Evolutionary conservation across 2,797 vertebrate species (phyloP).

Genomic region (Notolabrus celidotus): DNA sequence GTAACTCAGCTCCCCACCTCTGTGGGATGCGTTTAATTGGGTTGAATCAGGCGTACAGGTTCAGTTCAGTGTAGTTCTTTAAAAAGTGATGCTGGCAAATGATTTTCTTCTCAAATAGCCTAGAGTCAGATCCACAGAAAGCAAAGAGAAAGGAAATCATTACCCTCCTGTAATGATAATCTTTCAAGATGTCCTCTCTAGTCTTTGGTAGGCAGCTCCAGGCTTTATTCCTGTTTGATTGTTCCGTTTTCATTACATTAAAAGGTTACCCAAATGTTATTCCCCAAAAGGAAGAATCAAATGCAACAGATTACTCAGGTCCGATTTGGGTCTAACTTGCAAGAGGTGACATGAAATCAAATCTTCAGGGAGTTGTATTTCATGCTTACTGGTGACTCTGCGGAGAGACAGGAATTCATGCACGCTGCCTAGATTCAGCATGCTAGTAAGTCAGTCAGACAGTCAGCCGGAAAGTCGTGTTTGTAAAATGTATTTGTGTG

Average conservation of each 20-base stretch:
- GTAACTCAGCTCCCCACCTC: conserved; percentile 22
- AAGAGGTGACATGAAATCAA: conserved; percentile 63
- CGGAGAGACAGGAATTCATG: conserved; percentile 20
- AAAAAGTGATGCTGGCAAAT: conserved; percentile 59
- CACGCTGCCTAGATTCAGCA: conserved; percentile 26
- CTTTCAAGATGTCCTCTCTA: conserved; percentile 69
- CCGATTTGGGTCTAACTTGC: conserved; percentile 55
- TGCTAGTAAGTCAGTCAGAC: conserved; percentile 26
- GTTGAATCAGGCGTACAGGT: conserved; percentile 45
- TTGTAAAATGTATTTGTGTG: conserved; percentile 40
- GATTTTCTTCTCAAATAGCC: conserved; percentile 61
- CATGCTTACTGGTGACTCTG: conserved; percentile 55
- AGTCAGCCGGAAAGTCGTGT: conserved; percentile 44
- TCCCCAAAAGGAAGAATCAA: conserved; percentile 51
- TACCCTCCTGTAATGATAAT: conserved; percentile 71
- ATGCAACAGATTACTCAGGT: conserved; percentile 59
- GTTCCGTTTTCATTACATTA: conserved; percentile 68
- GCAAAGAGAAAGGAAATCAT: conserved; percentile 70
- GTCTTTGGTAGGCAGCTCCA: conserved; percentile 60
- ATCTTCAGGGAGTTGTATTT: conserved; percentile 60
- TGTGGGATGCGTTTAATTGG: conserved; percentile 52
- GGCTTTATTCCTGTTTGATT: conserved; percentile 72
- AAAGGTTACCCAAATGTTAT: conserved; percentile 74
- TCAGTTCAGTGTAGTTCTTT: conserved; percentile 42
- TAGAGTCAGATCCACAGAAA: conserved; percentile 57